A percentile compares a stretch with the other conserved stretches of the same genome.
Evolutionary conservation across 1,140 invertebrate genomes (phyloP).

Genomic region (Schmidtea mediterranea): DNA sequence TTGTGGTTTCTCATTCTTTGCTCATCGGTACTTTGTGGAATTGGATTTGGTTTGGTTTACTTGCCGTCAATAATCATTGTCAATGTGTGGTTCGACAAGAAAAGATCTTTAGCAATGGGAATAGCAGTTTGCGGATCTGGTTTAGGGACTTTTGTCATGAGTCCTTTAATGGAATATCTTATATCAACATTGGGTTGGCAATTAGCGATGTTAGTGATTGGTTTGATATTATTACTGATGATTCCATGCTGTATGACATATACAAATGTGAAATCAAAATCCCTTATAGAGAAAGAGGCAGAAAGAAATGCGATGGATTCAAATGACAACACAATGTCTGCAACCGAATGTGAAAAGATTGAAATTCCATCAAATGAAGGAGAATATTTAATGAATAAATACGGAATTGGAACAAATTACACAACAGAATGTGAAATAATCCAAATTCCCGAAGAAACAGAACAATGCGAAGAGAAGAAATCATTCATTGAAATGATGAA

Average conservation of each 20-base stretch:
- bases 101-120: constrained; percentile 78
- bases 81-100: constrained; percentile 90
- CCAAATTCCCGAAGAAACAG: too few relatives aligned
- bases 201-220: constrained; percentile 4
- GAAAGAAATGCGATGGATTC: too few relatives aligned
- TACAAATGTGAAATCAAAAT: too few relatives aligned
- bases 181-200: constrained; percentile 42
- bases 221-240: not conserved
- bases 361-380: not conserved
- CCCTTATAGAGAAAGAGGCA: too few relatives aligned
- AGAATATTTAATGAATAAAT: too few relatives aligned
- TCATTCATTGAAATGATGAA: constrained; percentile 46
- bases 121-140: constrained; percentile 86
- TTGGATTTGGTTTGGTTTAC: constrained; percentile 87
- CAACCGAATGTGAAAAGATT: too few relatives aligned
- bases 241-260: too few relatives aligned
- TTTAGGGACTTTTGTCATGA: constrained; percentile 51
- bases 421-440: too few relatives aligned
- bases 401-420: constrained; percentile 47
- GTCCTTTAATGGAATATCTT: constrained; percentile 34
- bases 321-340: too few relatives aligned
- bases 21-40: constrained; percentile 70
- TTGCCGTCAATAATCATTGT: constrained; percentile 89
- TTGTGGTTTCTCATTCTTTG: constrained; percentile 64
- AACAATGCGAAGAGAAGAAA: too few relatives aligned